These are phyloP conservation scores for Catharus fuscescens DNA, from an alignment of 2,113 vertebrate genomes.

Conservation along the genomic window DNA sequence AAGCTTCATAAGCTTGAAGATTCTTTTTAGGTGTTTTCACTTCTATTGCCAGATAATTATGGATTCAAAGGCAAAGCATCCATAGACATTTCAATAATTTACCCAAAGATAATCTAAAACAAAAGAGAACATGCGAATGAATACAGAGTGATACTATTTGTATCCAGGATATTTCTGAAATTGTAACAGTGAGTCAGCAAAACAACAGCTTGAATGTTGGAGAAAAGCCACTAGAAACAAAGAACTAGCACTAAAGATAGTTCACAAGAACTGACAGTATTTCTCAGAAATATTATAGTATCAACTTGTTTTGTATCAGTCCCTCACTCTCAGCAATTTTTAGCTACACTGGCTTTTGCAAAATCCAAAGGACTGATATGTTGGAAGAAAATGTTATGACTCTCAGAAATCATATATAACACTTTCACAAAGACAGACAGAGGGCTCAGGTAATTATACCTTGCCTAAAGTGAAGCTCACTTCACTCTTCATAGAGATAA, in stretches of 20 bases:
- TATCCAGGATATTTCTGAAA: not conserved
- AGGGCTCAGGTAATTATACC: not conserved
- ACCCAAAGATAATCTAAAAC: not conserved
- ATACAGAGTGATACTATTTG: not conserved
- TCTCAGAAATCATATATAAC: not conserved
- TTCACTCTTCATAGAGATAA: not conserved
- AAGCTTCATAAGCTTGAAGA: not conserved
- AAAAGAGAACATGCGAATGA: not conserved
- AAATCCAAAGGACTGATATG: not conserved
- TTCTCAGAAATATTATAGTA: not conserved
- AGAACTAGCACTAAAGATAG: not conserved
- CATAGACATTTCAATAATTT: not conserved
- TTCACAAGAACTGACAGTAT: not conserved
- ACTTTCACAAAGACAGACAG: not conserved
- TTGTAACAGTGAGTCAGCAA: not conserved
- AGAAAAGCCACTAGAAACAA: slow-evolving; percentile 29
- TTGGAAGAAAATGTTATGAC: not conserved
- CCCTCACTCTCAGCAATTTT: not conserved
- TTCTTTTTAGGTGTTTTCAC: not conserved
- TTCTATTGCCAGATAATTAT: not conserved
- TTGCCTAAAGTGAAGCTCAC: not conserved
- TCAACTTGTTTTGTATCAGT: not conserved
- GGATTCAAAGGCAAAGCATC: not conserved
- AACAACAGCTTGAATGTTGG: not conserved
- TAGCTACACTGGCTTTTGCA: not conserved